Conservation (phyloP, 2,888 invertebrate genomes). For the Tachystola acroxantha region DNA sequence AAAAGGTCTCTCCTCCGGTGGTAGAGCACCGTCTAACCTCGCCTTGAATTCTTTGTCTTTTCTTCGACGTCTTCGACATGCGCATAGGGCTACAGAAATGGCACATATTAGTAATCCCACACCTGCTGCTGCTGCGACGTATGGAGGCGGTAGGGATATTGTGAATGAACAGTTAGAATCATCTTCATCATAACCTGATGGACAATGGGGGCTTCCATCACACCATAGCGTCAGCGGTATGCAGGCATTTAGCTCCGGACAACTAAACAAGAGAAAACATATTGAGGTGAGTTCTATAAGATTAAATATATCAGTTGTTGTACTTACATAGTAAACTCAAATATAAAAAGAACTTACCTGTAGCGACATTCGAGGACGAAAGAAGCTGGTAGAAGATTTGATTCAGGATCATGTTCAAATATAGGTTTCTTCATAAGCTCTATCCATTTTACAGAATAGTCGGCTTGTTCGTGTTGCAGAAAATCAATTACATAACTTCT, state of each 20-base stretch:
- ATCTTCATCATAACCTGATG: slow-evolving; percentile 89
- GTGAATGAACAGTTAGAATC: slow-evolving; percentile 86
- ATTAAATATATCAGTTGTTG: too few relatives aligned
- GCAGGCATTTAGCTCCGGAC: slow-evolving; percentile 89
- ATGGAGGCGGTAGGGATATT: slow-evolving; percentile 82
- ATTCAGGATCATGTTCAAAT: slow-evolving; percentile 67
- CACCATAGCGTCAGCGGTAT: slow-evolving; percentile 89
- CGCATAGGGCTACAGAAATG: slow-evolving; percentile 78
- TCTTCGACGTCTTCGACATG: slow-evolving; percentile 78
- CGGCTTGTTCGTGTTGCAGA: slow-evolving; percentile 84
- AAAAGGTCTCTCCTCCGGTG: slow-evolving; percentile 78
- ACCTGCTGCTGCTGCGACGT: slow-evolving; percentile 81
- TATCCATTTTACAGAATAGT: slow-evolving; percentile 87
- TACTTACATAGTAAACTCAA: too few relatives aligned
- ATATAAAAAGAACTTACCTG: slow-evolving; percentile 67
- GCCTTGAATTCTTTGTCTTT: slow-evolving; percentile 80
- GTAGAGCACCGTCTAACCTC: slow-evolving; percentile 76
- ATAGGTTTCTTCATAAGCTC: slow-evolving; percentile 84
- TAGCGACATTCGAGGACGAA: slow-evolving; percentile 81
- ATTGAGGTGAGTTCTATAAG: too few relatives aligned
- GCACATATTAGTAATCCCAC: slow-evolving; percentile 79
- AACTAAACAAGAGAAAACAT: slow-evolving; percentile 66
- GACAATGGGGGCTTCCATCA: slow-evolving; percentile 88
- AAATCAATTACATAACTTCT: slow-evolving; percentile 87
- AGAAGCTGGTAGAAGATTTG: slow-evolving; percentile 69